Percentiles rank a stretch among this genome's conserved stretches.
Evolutionary conservation across 2,113 vertebrate genomes (phyloP).

Genomic region (Epinephelus lanceolatus): DNA sequence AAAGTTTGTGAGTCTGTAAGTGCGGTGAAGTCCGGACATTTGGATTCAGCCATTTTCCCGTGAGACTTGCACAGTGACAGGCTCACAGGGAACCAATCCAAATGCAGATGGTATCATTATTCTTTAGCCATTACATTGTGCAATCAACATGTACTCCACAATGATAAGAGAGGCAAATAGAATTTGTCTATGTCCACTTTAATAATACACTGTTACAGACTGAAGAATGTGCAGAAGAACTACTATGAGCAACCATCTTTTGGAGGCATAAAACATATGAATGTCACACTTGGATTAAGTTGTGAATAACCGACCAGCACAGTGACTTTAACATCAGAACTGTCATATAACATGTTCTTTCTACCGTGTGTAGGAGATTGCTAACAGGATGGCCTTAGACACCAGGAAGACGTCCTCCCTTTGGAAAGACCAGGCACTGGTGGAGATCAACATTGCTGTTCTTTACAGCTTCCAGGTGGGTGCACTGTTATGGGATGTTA

Average conservation of each 20-base stretch:
- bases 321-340: not conserved
- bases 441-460: slow-evolving; percentile 98
- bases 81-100: no score
- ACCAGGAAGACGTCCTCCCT: slow-evolving; percentile 95
- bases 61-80: no score
- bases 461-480: slow-evolving; percentile 96
- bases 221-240: not conserved
- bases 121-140: no score
- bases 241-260: not conserved
- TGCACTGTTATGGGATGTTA: not conserved
- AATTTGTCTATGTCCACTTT: not conserved
- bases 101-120: no score
- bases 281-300: not conserved
- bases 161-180: no score
- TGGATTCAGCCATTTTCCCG: no score
- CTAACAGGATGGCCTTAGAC: slow-evolving; percentile 94
- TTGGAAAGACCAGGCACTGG: slow-evolving; percentile 97
- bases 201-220: not conserved
- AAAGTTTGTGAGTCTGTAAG: no score
- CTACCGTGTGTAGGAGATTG: slow-evolving; percentile 88
- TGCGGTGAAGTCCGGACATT: no score
- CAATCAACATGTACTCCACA: no score
- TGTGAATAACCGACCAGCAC: not conserved
- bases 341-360: not conserved
- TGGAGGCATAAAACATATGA: not conserved